Percentiles rank a stretch among this genome's conserved stretches.
Conservation (phyloP, 2,888 invertebrate genomes). For the Zygaena filipendulae region DNA sequence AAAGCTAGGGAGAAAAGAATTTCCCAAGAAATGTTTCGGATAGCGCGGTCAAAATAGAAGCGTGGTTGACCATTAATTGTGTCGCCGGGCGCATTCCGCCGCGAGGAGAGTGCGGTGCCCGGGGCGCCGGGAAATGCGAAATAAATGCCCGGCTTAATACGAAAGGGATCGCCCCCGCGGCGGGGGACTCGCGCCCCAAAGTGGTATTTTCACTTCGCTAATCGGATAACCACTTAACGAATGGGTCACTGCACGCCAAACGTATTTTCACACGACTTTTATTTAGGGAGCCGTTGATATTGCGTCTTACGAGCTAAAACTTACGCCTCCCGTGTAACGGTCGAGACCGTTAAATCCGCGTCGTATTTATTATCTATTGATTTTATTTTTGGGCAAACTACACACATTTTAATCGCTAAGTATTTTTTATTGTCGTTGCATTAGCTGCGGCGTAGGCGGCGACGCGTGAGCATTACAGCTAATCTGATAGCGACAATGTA, state of each 20-base stretch:
- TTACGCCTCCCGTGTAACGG: slow-evolving; percentile 55
- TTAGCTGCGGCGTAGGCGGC: slow-evolving; percentile 35
- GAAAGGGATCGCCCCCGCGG: slow-evolving; percentile 61
- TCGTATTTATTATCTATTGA: slow-evolving; percentile 36
- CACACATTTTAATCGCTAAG: no score
- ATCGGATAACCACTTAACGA: slow-evolving; percentile 72
- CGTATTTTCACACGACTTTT: slow-evolving; percentile 68
- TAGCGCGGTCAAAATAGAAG: slow-evolving; percentile 25
- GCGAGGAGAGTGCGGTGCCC: slow-evolving; percentile 32
- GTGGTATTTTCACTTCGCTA: slow-evolving; percentile 72
- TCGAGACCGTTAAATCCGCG: slow-evolving; percentile 39
- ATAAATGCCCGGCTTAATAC: slow-evolving; percentile 64
- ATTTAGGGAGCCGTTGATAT: slow-evolving; percentile 49
- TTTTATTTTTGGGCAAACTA: no score
- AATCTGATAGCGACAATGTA: slow-evolving; percentile 35
- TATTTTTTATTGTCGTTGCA: slow-evolving; percentile 40
- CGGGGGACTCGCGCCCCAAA: slow-evolving; percentile 64
- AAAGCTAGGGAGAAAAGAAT: no score
- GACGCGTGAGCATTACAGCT: slow-evolving; percentile 42
- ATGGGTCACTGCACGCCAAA: slow-evolving; percentile 68
- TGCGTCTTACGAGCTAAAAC: slow-evolving; percentile 57
- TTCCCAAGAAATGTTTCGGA: no score
- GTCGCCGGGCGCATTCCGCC: slow-evolving; percentile 34
- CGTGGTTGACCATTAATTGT: slow-evolving; percentile 49
- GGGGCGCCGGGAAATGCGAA: slow-evolving; percentile 60